phyloP scores from a whole-genome alignment of 2,797 vertebrate genomes.

The Neosalanx taihuensis region DNA sequence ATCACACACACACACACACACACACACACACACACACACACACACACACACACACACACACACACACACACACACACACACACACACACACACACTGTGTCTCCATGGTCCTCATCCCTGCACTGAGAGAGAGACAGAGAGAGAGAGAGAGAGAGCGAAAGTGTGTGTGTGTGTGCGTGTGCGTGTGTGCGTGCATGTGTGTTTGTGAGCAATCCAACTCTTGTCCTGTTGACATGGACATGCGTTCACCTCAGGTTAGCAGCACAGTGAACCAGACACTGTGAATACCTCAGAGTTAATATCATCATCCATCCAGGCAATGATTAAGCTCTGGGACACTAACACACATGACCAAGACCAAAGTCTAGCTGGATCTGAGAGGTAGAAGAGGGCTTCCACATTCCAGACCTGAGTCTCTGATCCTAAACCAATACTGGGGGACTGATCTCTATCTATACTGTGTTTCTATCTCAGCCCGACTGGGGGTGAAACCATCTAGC shows the following conservation, averaged over 20 bases:
- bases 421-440: not conserved
- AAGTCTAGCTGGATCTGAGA: not conserved
- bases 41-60: not conserved
- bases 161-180: not conserved
- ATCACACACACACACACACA: no score
- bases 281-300: constrained; percentile 33
- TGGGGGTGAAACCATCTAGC: no score
- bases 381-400: not conserved
- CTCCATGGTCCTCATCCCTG: not conserved
- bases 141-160: not conserved
- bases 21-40: not conserved
- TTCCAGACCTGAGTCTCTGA: not conserved
- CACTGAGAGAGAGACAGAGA: not conserved
- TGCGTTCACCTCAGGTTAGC: constrained; percentile 13
- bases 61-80: no score
- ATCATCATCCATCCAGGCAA: constrained; percentile 35
- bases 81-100: not conserved
- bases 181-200: not conserved
- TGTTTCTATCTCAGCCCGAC: no score
- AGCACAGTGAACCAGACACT: constrained; percentile 14
- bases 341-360: not conserved
- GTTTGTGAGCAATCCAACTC: not conserved
- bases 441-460: no score
- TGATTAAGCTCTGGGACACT: constrained; percentile 50
- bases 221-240: constrained; percentile 7